phyloP scores from a whole-genome alignment of 2,797 vertebrate species.

The Helicolenus hilgendorfi region DNA sequence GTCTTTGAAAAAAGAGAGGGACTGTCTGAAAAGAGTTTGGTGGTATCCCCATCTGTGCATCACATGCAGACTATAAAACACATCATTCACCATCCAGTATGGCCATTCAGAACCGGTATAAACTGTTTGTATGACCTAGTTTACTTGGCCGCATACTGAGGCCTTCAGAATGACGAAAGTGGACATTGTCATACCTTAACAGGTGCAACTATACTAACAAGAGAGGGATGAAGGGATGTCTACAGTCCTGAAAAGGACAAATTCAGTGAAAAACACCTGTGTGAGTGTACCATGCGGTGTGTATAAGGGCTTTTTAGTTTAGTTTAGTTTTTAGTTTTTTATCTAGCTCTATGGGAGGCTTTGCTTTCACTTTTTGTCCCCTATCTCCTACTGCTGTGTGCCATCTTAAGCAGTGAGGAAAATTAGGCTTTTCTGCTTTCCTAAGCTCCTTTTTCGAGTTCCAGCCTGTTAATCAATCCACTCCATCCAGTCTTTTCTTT shows the following conservation, averaged over 20 bases:
- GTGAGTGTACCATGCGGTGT: neutral
- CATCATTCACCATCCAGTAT: neutral
- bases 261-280: conserved; percentile 30
- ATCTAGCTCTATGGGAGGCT: neutral
- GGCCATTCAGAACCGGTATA: neutral
- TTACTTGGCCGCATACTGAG: neutral
- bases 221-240: conserved; percentile 13
- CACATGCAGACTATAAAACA: neutral
- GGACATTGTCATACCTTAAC: neutral
- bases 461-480: conserved; percentile 32
- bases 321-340: no score
- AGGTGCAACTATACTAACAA: conserved; percentile 19
- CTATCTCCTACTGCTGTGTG: neutral
- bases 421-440: conserved; percentile 5
- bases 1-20: neutral
- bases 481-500: conserved; percentile 1
- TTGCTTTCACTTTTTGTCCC: neutral
- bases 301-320: neutral
- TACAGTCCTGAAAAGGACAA: conserved; percentile 8
- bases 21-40: neutral
- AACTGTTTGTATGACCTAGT: neutral
- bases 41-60: neutral
- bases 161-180: neutral
- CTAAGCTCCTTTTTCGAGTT: neutral
- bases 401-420: neutral